These are phyloP conservation scores for Luperina nickerlii DNA, from an alignment of 2,888 invertebrate species.

Conservation along the genomic window DNA sequence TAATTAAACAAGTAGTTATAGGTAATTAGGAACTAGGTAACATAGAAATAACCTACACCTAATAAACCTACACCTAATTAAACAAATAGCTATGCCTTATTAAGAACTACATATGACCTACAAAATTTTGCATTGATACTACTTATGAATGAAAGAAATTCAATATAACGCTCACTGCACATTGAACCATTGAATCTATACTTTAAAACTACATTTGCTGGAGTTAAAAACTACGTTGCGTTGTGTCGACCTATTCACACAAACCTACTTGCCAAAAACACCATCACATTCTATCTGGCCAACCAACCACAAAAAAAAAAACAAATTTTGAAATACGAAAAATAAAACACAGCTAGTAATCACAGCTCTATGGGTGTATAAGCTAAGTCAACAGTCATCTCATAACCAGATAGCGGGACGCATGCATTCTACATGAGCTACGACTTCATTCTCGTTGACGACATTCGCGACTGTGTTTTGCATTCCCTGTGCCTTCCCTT, in stretches of 20 bases:
- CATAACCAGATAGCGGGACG: conserved; percentile 81
- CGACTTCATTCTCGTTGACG: conserved; percentile 62
- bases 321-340: not conserved
- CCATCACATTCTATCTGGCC: conserved; percentile 12
- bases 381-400: conserved; percentile 85
- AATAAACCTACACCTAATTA: not conserved
- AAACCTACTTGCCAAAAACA: not conserved
- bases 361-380: conserved; percentile 67
- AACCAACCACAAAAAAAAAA: conserved; percentile 9
- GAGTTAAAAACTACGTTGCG: not conserved
- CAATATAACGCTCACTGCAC: not conserved
- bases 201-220: not conserved
- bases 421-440: conserved; percentile 86
- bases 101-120: not conserved
- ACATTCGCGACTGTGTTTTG: conserved; percentile 55
- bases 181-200: not conserved
- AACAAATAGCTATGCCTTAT: not conserved
- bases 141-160: not conserved
- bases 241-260: not conserved
- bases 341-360: conserved; percentile 51
- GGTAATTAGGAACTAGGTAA: too few species aligned
- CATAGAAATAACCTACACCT: not conserved
- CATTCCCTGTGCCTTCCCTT: conserved; percentile 57
- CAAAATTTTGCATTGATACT: not conserved
- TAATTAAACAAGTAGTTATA: not conserved